Evolutionary conservation across 1,140 invertebrate genomes (phyloP), one percentile per base, ranked within the genome.

Genomic region (Armadillidium nasatum): DNA sequence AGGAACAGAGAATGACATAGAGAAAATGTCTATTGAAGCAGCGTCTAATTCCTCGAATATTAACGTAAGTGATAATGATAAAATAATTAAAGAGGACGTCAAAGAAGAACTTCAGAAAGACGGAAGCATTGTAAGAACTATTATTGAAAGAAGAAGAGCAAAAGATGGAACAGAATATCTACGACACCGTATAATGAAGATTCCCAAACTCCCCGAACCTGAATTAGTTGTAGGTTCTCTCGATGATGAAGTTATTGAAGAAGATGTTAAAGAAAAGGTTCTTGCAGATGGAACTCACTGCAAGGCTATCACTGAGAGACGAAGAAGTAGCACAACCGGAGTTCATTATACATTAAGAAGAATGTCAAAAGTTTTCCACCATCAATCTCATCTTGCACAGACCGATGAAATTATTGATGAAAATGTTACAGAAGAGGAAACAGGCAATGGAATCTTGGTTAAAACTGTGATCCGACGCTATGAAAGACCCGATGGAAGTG

Each of bases 131-230:
- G 76, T 81, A 4, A 79, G 72, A 69, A 81, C 80, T 0, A 77
- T 81, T 50, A 79, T 81, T 23, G 80, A 81, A 54, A 74, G 80
- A 22, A 71, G 80, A 15, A 67, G 77, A 15, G 77, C 80, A 10
- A 81, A 79, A 73, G 80, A 81, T 67, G 80, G 80, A 43, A 81
- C 77, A 1, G 77, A 81, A 22, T 81, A 81, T 70, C 60, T 81
- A 15, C 80, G 80, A 19, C 80, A 81, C 66, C 80, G 80, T 15
- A 75, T 81, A 43, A 77, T 81, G 80, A 76, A 77, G 44, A 77
- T 81, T 19, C 80, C 80, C 13, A 78, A 79, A 46, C 77, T 81
- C 70, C 77, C 80, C 10, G 80, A 81, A 46, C 80, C 80, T 13
- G 77, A 77, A 45, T 66, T 81, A 13, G 70, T 72, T 10, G 80